Evolutionary conservation across 2,113 vertebrate species (phyloP).

Genomic region (Scolopax mira): DNA sequence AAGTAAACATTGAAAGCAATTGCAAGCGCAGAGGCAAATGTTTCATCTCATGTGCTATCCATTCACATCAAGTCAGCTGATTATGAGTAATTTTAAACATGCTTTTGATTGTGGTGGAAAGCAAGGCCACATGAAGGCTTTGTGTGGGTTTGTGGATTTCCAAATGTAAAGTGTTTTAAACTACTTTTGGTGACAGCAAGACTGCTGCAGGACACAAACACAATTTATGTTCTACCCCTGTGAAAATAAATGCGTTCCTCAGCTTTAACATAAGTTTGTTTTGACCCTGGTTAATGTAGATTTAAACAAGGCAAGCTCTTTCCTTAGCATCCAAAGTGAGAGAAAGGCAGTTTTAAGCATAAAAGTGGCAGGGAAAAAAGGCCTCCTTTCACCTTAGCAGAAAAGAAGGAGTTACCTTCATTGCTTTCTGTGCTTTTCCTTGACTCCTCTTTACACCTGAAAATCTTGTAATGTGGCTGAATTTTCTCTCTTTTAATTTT

Average conservation of each 20-base stretch:
- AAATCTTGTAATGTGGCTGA: background rate
- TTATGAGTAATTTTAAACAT: background rate
- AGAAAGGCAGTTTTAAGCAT: background rate
- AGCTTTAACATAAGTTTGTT: background rate
- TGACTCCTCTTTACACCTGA: background rate
- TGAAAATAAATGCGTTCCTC: background rate
- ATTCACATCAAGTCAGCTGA: background rate
- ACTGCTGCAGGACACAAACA: background rate
- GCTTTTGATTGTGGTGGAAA: background rate
- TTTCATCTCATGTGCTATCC: background rate
- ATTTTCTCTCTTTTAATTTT: background rate
- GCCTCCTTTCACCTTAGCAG: background rate
- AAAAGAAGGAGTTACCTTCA: background rate
- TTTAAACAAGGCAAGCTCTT: background rate
- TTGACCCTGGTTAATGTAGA: background rate
- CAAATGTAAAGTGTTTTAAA: background rate
- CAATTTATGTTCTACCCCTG: background rate
- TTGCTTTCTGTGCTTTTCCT: background rate
- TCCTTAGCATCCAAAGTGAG: background rate
- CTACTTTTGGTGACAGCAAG: background rate
- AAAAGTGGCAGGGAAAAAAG: background rate
- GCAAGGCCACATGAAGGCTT: background rate
- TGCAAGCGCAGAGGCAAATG: background rate
- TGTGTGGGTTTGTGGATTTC: background rate
- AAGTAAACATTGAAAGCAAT: background rate